phyloP scores from a whole-genome alignment of 2,113 vertebrate species.

The Ramphastos sulfuratus region DNA sequence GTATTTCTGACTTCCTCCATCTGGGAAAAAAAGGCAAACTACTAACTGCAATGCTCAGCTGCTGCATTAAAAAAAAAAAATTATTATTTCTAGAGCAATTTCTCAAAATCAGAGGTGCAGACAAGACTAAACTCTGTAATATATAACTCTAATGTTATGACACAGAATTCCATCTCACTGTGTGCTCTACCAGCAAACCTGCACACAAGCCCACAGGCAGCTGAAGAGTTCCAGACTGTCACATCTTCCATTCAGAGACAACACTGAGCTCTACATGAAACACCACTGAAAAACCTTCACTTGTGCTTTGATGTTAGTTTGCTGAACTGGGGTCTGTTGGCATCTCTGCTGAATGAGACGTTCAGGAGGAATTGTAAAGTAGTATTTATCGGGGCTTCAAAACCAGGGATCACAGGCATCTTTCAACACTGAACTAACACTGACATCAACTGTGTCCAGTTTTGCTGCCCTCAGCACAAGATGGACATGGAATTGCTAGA shows the following conservation, averaged over 20 bases:
- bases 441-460: too few species aligned
- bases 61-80: neutral
- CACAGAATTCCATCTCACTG: neutral
- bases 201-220: accelerated
- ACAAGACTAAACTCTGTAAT: neutral
- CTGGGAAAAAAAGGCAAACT: neutral
- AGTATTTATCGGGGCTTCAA: neutral
- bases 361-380: neutral
- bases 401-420: neutral
- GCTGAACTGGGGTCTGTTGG: neutral
- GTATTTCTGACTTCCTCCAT: neutral
- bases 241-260: neutral
- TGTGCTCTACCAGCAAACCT: accelerated
- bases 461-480: too few species aligned
- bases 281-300: neutral
- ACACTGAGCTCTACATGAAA: neutral
- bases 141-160: neutral
- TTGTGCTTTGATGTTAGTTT: neutral
- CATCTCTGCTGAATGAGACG: neutral
- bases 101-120: neutral
- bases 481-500: too few species aligned
- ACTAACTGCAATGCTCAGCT: neutral
- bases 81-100: neutral
- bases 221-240: neutral
- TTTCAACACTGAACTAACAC: neutral